These are phyloP conservation scores for Channa maculata DNA, from an alignment of 2,113 vertebrate genomes.

Conservation along the genomic window DNA sequence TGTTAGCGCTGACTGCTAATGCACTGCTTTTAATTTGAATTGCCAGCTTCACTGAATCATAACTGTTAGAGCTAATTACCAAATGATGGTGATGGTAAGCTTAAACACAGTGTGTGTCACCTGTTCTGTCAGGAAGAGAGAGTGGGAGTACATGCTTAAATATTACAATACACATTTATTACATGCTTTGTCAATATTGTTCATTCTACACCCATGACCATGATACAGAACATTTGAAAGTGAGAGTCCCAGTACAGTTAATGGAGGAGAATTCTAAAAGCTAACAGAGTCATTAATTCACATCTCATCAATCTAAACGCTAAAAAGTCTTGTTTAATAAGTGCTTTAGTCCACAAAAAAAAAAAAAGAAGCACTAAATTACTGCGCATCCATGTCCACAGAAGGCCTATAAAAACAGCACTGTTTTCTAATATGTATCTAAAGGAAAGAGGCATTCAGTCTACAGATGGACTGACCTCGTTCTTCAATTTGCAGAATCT, in stretches of 20 bases:
- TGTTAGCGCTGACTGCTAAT: constrained; percentile 60
- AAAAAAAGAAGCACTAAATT: no score
- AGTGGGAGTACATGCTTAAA: not conserved
- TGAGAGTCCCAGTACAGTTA: no score
- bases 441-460: no score
- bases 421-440: not conserved
- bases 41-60: constrained; percentile 70
- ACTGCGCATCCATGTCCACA: not conserved
- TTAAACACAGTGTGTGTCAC: constrained; percentile 36
- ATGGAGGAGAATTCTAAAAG: not conserved
- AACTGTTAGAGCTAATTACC: constrained; percentile 59
- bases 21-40: constrained; percentile 66
- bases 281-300: constrained; percentile 25
- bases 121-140: constrained; percentile 6
- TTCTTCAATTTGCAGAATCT: not conserved
- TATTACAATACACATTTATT: not conserved
- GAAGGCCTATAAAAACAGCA: not conserved
- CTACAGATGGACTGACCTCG: not conserved
- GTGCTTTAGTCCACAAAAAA: no score
- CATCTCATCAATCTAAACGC: constrained; percentile 24
- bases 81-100: constrained; percentile 19
- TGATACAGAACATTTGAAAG: no score
- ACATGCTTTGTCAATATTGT: not conserved
- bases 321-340: not conserved
- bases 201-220: no score